Base-by-base conservation (phyloP, 2,888 invertebrate species). In the Coenonympha glycerion region DNA sequence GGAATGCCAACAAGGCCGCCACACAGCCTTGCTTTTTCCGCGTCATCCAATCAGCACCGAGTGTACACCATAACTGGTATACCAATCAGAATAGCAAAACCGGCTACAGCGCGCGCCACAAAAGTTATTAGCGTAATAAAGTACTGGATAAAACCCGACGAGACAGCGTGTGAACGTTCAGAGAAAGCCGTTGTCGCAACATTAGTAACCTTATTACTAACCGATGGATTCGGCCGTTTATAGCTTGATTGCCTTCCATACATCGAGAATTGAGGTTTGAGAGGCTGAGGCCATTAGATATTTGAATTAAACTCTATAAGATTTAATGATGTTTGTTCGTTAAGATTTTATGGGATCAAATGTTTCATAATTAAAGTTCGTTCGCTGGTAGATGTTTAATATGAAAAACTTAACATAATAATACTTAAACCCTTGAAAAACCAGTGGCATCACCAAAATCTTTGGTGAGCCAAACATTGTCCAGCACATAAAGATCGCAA, bases 131-230 rank as follows among this genome's bases (percentile, higher is more conserved):
- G 76, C 71, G 77, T 77, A 76, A 84, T 86, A 85, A 86, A 84
- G 71, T 81, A 79, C 79, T 76, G 79, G 84, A 84, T 85, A 84
- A 80, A 83, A 76, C 76, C 74, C 73, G 72, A 63, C 68, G 71
- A 65, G 86, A 86, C 86, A 85, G 86, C 86, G 86, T 87, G 86
- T 80, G 86, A 87, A 87, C 82, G 76, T 59, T 52, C 60, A 67
- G 85, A 79, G 86, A 86, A 86, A 87, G 86, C 79, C 67, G 76
- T 68, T 73, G 82, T 82, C 76, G 84, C 80, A 79, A 79, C 80
- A 75, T 78, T 72, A 71, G 72, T 71, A 68, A 64, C 68, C 61
- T 59, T 56, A 59, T 60, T 60, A 59, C 69, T 70, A 74, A 72
- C 69, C 66, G 67, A 75, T 69, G 64, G 66, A 70, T 77, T 70